phyloP scores from a whole-genome alignment of 2,113 vertebrate species.

The Mesembrinibis cayennensis region DNA sequence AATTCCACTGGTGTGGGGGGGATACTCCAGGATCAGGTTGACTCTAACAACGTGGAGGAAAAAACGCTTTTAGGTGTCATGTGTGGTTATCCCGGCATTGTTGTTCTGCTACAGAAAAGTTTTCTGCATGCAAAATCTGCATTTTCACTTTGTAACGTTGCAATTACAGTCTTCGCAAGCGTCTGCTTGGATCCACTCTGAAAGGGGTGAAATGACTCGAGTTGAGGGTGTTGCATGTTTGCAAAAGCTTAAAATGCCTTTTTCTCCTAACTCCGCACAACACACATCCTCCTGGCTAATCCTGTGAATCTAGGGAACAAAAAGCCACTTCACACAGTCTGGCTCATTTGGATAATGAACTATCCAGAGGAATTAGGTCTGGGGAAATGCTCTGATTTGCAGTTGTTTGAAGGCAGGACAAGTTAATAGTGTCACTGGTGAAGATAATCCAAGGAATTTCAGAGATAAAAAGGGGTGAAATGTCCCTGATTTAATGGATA shows the following conservation, averaged over 20 bases:
- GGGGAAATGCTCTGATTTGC: neutral
- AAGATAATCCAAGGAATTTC: constrained; percentile 34
- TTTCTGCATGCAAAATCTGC: neutral
- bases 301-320: neutral
- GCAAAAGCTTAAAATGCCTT: neutral
- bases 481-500: neutral
- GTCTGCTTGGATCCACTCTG: neutral
- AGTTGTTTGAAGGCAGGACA: constrained; percentile 21
- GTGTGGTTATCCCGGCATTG: neutral
- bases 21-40: neutral
- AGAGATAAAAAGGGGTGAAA: constrained; percentile 12
- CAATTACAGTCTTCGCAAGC: neutral
- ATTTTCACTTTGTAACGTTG: neutral
- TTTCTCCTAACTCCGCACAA: neutral
- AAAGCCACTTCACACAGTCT: constrained; percentile 7
- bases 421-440: constrained; percentile 4
- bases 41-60: neutral
- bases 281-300: neutral
- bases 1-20: neutral
- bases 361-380: constrained; percentile 20
- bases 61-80: neutral
- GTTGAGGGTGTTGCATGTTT: neutral
- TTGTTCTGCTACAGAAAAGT: neutral
- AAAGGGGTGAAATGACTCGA: neutral
- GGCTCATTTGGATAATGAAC: constrained; percentile 2